Evolutionary conservation across 2,888 invertebrate species (phyloP).

Genomic region (Caenorhabditis sulstoni): DNA sequence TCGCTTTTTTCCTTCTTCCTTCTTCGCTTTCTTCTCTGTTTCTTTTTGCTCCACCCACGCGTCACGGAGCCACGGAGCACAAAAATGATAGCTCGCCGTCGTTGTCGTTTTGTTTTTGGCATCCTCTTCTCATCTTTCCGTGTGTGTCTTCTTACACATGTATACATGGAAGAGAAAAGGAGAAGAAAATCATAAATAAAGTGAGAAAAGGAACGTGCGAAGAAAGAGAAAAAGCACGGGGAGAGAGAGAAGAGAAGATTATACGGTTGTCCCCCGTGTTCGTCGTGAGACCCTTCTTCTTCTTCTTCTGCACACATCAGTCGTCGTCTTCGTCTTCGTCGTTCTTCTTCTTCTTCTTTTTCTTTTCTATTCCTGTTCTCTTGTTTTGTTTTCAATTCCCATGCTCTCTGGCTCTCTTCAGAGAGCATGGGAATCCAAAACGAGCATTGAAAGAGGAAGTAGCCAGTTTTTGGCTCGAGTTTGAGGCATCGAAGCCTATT

Average conservation of each 20-base stretch:
- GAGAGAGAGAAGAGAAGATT: conserved; percentile 22
- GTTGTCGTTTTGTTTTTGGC: conserved; percentile 6
- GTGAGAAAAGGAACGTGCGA: not conserved
- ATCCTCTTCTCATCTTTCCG: conserved; percentile 1
- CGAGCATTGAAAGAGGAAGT: no score
- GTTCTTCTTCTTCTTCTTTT: not conserved
- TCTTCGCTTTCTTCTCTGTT: not conserved
- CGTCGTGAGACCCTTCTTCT: not conserved
- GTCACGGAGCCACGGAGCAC: no score
- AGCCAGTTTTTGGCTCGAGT: no score
- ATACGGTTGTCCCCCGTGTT: conserved; percentile 6
- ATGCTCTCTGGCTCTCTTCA: not conserved
- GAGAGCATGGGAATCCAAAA: no score
- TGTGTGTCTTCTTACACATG: not conserved
- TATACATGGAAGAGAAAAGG: no score
- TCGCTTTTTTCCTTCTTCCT: not conserved
- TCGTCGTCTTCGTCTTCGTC: no score
- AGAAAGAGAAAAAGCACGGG: no score
- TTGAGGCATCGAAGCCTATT: no score
- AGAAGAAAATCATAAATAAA: conserved; percentile 29
- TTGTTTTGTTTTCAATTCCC: not conserved
- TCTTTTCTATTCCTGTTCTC: not conserved
- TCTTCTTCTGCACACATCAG: not conserved
- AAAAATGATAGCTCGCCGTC: no score
- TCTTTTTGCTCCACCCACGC: not conserved